Conservation (phyloP, 30 jellyfish, hydroid and myxozoan species). For the Turritopsis dohrnii region DNA sequence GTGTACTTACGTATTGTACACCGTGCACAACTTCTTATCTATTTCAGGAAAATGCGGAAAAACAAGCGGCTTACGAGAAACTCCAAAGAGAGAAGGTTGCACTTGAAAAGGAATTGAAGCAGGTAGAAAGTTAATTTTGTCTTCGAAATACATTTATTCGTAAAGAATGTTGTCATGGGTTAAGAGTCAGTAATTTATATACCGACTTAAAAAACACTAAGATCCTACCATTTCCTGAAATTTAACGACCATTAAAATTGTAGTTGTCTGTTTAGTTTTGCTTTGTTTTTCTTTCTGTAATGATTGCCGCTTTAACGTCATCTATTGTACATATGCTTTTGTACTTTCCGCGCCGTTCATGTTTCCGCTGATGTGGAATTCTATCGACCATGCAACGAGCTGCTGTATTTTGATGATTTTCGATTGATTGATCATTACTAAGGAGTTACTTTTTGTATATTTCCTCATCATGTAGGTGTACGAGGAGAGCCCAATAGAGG, state of each 20-base stretch:
- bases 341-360: not conserved
- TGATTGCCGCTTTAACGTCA: not conserved
- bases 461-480: constrained; percentile 33
- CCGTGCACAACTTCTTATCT: too few species aligned
- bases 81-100: constrained; percentile 76
- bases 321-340: not conserved
- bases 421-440: not conserved
- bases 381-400: too few species aligned
- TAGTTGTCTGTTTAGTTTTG: too few species aligned
- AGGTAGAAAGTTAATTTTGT: constrained; percentile 39
- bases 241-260: not conserved
- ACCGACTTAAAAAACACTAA: not conserved
- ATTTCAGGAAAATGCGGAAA: constrained; percentile 85
- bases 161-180: not conserved
- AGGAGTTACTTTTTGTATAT: not conserved
- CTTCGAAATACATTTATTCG: too few species aligned
- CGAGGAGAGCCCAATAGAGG: constrained; percentile 69
- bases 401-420: too few species aligned
- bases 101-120: constrained; percentile 85
- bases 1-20: too few species aligned
- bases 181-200: not conserved
- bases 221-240: not conserved
- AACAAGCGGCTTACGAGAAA: constrained; percentile 74
- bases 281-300: not conserved
- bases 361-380: not conserved